Conservation (phyloP, 2,113 vertebrate species). For the Dasyurus viverrinus region DNA sequence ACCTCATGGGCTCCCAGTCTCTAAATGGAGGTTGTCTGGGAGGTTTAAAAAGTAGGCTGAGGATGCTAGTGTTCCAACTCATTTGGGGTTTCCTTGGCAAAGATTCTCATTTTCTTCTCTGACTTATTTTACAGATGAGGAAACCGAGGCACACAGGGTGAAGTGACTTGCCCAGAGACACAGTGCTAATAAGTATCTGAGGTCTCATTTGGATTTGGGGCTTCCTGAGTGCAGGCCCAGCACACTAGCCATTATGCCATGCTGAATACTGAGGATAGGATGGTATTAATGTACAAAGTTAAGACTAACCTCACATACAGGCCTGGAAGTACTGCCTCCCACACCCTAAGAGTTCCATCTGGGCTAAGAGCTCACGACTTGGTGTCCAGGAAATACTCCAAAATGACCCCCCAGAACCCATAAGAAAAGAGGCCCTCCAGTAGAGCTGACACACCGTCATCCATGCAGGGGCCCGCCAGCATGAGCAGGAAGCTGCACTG, state of each 20-base stretch:
- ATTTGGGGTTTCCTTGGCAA: not conserved
- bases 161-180: not conserved
- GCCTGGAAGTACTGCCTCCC: not conserved
- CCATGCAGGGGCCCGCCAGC: not conserved
- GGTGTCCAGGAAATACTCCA: conserved; percentile 28
- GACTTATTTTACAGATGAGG: not conserved
- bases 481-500: conserved; percentile 28
- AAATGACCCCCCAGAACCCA: conserved; percentile 37
- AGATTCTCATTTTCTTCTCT: not conserved
- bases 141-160: not conserved
- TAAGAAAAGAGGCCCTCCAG: conserved; percentile 47
- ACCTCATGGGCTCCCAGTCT: not conserved
- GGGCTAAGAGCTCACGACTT: not conserved
- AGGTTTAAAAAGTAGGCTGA: not conserved
- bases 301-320: conserved; percentile 32
- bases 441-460: conserved; percentile 31
- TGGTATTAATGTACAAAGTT: not conserved
- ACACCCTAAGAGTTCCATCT: conserved; percentile 12
- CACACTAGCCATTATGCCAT: not conserved
- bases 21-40: not conserved
- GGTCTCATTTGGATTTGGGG: too few relatives aligned
- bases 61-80: not conserved
- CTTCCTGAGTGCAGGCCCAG: not conserved
- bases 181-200: not conserved
- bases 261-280: not conserved